Evolutionary conservation across 2,888 invertebrate species (phyloP), one percentile per base, ranked within the genome.

Genomic region (Morinoia aosen): DNA sequence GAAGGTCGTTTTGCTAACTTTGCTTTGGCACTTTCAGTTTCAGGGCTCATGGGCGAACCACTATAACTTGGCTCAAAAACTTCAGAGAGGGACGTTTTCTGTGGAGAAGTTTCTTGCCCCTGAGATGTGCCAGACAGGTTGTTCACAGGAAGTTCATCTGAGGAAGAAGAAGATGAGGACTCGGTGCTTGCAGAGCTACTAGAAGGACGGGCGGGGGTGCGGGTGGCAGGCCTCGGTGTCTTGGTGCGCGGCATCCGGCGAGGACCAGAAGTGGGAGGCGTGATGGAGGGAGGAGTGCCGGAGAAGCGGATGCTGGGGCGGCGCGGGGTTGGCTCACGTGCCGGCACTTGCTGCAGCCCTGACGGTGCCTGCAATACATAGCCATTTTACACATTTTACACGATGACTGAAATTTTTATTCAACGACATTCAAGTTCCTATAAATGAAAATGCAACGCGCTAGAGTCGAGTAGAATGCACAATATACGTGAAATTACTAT

Each of bases 251-350:
- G 93, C 93, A 93, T 93, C 48, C 93, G 93, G 0, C 93, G 93
- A 0, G 57, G n/a, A 19, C 93, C 93, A 0, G 93, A 57, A 16
- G 93, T 25, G 0, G 93, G 58, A n/a, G 93, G 93, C 56, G 93
- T 93, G 19, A 93, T 33, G 48, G 25, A 33, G n/a, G 93, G 93
- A 57, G 93, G 93, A 12, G 93, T 93, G 56, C n/a, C 25, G 19
- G 93, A 93, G 58, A 93, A 93, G 56, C 93, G 93, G 58, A 93
- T 93, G 93, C 93, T 93, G 56, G 93, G 93, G 14, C 93, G 56
- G 14, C 57, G 56, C 10, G 93, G n/a, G 57, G 48, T 56, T 2
- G 57, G 57, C 25, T 1, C 40, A 48, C 48, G 40, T 39, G 40
- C 14, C 8, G 90, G 10, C 33, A 93, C 57, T 11, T 39, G 33